Conservation (phyloP, 2,888 invertebrate genomes). For the Automeris io region DNA sequence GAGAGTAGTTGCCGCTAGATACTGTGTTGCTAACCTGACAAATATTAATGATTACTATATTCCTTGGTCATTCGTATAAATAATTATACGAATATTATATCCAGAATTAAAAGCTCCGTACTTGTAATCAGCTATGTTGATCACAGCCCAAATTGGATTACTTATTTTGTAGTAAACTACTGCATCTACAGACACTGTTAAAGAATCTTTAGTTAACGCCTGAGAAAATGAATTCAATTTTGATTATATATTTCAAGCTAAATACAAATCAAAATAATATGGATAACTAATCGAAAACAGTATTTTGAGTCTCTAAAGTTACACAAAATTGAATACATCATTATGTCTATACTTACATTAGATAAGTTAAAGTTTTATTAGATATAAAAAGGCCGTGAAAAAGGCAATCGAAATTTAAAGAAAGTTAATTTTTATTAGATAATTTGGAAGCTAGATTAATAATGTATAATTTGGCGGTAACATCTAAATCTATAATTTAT, state of each 20-base stretch:
- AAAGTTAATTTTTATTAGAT: no score
- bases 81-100: conserved; percentile 3
- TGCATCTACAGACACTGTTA: conserved; percentile 93
- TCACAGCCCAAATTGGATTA: conserved; percentile 82
- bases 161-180: conserved; percentile 86
- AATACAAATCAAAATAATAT: not conserved
- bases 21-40: conserved; percentile 82
- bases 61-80: not conserved
- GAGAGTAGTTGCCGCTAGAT: conserved; percentile 86
- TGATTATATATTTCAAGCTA: not conserved
- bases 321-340: no score
- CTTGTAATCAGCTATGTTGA: conserved; percentile 50
- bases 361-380: no score
- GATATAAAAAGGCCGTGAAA: no score
- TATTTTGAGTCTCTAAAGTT: no score
- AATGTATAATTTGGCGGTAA: no score
- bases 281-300: no score
- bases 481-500: not conserved
- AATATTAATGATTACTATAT: conserved; percentile 12
- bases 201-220: conserved; percentile 82
- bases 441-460: no score
- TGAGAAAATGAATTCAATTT: conserved; percentile 17
- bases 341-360: no score
- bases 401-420: no score
- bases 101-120: conserved; percentile 16